Evolutionary conservation across 2,888 invertebrate species (phyloP).

Genomic region (Tetanocera ferruginea): DNA sequence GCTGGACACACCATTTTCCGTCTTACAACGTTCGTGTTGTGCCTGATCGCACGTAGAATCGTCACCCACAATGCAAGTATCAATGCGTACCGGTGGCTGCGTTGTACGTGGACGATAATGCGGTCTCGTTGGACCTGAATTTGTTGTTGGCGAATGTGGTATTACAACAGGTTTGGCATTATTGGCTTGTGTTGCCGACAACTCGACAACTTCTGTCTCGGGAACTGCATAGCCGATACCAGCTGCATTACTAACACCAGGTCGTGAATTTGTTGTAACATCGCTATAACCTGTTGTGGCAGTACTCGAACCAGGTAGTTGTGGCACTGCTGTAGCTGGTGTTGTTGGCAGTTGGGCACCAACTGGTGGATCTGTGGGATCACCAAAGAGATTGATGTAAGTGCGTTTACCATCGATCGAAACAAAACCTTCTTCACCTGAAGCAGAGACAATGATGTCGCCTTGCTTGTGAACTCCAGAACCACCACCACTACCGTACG

Average conservation of each 20-base stretch:
- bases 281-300: constrained; percentile 49
- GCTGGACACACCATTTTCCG: constrained; percentile 87
- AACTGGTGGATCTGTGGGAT: constrained; percentile 70
- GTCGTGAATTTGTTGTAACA: constrained; percentile 49
- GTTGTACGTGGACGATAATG: constrained; percentile 72
- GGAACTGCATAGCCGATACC: constrained; percentile 76
- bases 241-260: constrained; percentile 50
- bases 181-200: constrained; percentile 61
- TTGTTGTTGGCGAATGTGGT: constrained; percentile 70
- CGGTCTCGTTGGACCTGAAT: constrained; percentile 75
- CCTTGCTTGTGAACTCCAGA: constrained; percentile 57
- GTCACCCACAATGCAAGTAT: constrained; percentile 94
- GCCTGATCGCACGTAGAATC: constrained; percentile 90
- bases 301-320: constrained; percentile 54
- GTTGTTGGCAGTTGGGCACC: constrained; percentile 65
- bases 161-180: constrained; percentile 72
- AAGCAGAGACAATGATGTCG: constrained; percentile 85
- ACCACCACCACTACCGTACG: constrained; percentile 59
- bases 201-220: constrained; percentile 72
- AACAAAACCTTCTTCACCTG: constrained; percentile 87
- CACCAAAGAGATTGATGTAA: constrained; percentile 87
- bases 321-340: constrained; percentile 64
- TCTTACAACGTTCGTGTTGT: constrained; percentile 89
- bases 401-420: constrained; percentile 93
- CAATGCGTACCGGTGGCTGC: constrained; percentile 76